Evolutionary conservation across 2,113 vertebrate genomes (phyloP).

Genomic region (Bos taurus): ARS-UCD2.0 NC_037339.1:3739501-3740000

Average conservation of each 20-base stretch:
- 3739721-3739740: not conserved
- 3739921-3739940: no score
- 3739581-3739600: accelerated
- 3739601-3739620: not conserved
- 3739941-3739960: no score
- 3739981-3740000: no score
- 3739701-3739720: not conserved
- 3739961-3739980: no score
- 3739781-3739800: not conserved
- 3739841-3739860: not conserved
- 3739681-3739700: not conserved
- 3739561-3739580: not conserved
- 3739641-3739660: not conserved
- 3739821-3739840: not conserved
- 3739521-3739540: not conserved
- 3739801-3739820: not conserved
- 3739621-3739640: not conserved
- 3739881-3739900: not conserved
- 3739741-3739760: not conserved
- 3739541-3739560: not conserved
- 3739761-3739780: not conserved
- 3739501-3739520: not conserved
- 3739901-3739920: no score
- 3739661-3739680: not conserved
- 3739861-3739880: not conserved